Base-by-base conservation (phyloP, 2,888 invertebrate species). In the Pseudanteris insignis region DNA sequence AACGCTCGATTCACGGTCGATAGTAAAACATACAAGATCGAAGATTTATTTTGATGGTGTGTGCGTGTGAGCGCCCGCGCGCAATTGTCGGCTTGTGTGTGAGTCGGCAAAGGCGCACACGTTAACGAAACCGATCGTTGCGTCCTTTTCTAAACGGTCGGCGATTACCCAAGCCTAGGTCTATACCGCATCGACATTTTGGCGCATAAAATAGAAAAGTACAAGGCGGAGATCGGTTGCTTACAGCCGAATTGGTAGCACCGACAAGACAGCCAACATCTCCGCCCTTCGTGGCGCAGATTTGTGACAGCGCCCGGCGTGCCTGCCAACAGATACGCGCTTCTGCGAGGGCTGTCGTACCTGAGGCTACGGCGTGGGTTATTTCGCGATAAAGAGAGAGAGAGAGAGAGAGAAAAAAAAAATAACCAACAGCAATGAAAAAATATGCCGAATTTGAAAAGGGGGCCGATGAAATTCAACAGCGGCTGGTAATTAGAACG, bases 211-310 rank as follows among this genome's bases (percentile, higher is more conserved):
- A 67, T 70, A 65, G 63, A 64, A 75, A 72, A 72, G 69, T 67
- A 72, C 68, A 64, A 66, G 67, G 67, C 65, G 63, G 63, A 68
- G 71, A 72, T 70, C 66, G 72, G 72, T 71, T 74, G 72, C 70
- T 76, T 71, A 74, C 69, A 72, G 71, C 55, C 71, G 68, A 70
- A 71, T 70, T 72, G 75, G 75, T 76, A 76, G 76, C 76, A 69
- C 69, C 59, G 67, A 75, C 76, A 75, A 74, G 76, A 76, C 76
- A 74, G 74, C 71, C 75, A 71, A 76, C 76, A 76, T 72, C 71
- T 67, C 71, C 71, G 75, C 72, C 73, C 70, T 70, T 71, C 62
- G 67, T 55, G 43, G 58, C 59, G 64, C 65, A 67, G 69, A 71
- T 71, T 71, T 71, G 70, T 70, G 70, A 69, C 67, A 69, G 60